These are phyloP conservation scores for Plodia interpunctella DNA, from an alignment of 1,140 invertebrate species.

Conservation along the genomic window DNA sequence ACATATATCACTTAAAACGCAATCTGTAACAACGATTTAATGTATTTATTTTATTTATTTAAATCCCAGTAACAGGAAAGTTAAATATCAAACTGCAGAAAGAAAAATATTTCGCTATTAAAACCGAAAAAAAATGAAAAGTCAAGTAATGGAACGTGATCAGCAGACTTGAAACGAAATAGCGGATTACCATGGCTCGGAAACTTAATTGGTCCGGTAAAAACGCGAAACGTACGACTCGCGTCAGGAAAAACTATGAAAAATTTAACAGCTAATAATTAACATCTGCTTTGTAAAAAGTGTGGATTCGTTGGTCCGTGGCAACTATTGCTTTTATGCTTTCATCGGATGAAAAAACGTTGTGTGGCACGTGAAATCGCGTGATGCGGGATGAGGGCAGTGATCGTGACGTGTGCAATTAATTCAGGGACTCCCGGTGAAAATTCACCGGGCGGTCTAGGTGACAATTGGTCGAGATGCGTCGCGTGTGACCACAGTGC, in stretches of 20 bases:
- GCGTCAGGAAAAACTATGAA: slow-evolving; percentile 13
- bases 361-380: slow-evolving; percentile 53
- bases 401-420: slow-evolving; percentile 34
- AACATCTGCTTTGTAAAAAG: slow-evolving; percentile 50
- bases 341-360: slow-evolving; percentile 66
- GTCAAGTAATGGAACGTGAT: slow-evolving; percentile 5
- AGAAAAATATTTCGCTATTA: not conserved
- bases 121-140: slow-evolving; percentile 6
- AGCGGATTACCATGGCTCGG: slow-evolving; percentile 1
- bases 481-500: not conserved
- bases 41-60: too few species aligned
- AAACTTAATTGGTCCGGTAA: slow-evolving; percentile 5
- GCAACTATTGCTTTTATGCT: slow-evolving; percentile 67
- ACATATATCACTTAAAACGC: too few species aligned
- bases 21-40: too few species aligned
- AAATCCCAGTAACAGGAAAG: not conserved
- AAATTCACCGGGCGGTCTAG: not conserved
- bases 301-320: slow-evolving; percentile 55
- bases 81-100: slow-evolving; percentile 1
- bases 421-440: not conserved
- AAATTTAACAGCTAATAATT: slow-evolving; percentile 23
- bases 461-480: slow-evolving; percentile 1
- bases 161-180: slow-evolving; percentile 5
- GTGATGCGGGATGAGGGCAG: slow-evolving; percentile 45
- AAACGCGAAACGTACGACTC: slow-evolving; percentile 3